Percentiles rank a stretch among this genome's conserved stretches.
These are phyloP conservation scores for Schizopygopsis malacanthus DNA, from an alignment of 2,797 vertebrate genomes.

Conservation along the genomic window DNA sequence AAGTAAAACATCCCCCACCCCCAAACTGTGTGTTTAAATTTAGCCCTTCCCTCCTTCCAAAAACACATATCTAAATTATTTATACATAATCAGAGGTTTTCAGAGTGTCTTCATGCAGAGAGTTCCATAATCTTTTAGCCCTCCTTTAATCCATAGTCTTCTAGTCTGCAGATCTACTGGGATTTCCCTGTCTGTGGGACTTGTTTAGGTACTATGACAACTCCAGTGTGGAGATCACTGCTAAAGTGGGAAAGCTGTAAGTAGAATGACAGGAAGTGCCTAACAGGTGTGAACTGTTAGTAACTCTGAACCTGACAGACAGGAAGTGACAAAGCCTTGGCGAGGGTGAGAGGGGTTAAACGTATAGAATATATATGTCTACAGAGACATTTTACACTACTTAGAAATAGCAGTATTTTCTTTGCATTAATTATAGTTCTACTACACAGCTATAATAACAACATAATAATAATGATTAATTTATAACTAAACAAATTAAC, in stretches of 20 bases:
- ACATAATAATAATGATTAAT: neutral
- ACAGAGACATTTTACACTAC: no score
- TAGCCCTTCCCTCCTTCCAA: neutral
- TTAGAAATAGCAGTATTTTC: no score
- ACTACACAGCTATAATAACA: no score
- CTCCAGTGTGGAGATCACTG: neutral
- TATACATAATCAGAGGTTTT: neutral
- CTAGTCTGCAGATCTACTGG: neutral
- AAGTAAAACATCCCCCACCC: neutral
- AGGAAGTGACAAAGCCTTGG: neutral
- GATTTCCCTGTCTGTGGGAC: neutral
- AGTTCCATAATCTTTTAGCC: neutral
- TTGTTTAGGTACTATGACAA: slow-evolving; percentile 6
- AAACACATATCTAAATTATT: no score
- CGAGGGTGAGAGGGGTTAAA: no score
- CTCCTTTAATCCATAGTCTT: neutral
- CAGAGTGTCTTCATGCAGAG: neutral
- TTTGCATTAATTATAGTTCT: no score
- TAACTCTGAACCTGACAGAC: neutral
- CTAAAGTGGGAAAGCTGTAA: neutral
- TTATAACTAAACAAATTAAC: neutral
- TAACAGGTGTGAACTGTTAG: neutral
- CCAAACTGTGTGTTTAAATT: neutral
- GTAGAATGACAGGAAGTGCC: neutral
- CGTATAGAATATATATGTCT: no score